phyloP scores from a whole-genome alignment of 2,113 vertebrate species.

The Lycaon pictus region DNA sequence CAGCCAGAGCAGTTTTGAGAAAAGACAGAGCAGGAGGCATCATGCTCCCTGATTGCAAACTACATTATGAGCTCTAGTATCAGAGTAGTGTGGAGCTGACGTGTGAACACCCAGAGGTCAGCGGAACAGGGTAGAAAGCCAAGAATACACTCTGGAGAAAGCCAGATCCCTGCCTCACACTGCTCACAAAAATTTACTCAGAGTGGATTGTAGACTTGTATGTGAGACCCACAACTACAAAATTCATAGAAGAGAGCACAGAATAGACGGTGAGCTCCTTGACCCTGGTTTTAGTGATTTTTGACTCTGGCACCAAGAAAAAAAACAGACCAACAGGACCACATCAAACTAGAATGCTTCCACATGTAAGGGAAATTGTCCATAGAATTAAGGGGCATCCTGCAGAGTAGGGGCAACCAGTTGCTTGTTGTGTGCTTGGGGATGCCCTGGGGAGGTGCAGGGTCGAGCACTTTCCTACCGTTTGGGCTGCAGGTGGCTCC shows the following conservation, averaged over 20 bases:
- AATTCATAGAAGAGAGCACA: neutral
- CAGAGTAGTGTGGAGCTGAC: neutral
- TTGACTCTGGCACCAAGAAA: neutral
- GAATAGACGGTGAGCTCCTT: neutral
- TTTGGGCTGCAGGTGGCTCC: too few species aligned
- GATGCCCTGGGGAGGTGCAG: neutral
- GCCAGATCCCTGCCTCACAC: neutral
- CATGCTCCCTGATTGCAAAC: fast-evolving
- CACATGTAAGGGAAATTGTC: neutral
- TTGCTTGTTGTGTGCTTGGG: neutral
- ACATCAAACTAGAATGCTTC: neutral
- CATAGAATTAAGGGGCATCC: neutral
- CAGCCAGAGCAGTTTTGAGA: neutral
- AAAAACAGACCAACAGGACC: neutral
- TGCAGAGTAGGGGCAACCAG: neutral
- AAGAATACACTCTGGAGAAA: neutral
- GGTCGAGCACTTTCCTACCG: neutral
- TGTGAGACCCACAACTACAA: neutral
- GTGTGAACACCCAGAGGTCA: neutral
- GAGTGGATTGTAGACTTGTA: neutral
- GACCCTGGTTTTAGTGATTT: neutral
- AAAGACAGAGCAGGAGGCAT: neutral
- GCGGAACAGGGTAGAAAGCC: neutral
- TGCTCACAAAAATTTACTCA: neutral
- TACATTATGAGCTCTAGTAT: neutral